phyloP scores from a whole-genome alignment of 1,140 invertebrate species.

The Pseudomyrmex cubaensis region DNA sequence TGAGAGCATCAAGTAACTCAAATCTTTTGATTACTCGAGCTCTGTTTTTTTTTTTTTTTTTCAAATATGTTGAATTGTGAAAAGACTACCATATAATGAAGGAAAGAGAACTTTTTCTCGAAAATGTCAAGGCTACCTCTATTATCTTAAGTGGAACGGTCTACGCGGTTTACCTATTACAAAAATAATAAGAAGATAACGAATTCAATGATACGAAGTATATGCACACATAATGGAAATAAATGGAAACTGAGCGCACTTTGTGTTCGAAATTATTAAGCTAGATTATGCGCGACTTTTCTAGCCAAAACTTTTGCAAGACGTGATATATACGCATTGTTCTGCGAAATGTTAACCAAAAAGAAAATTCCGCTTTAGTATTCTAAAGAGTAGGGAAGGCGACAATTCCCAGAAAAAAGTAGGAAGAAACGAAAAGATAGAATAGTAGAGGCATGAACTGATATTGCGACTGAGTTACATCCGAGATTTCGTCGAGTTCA shows the following conservation, averaged over 20 bases:
- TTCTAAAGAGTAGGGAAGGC: not conserved
- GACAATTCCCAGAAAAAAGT: conserved; percentile 37
- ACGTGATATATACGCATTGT: conserved; percentile 6
- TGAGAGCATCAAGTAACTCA: conserved; percentile 14
- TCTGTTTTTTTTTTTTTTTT: not conserved
- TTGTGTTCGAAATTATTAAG: not conserved
- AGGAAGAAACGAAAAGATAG: conserved; percentile 22
- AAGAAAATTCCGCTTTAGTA: conserved; percentile 4
- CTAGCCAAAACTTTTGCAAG: conserved; percentile 7
- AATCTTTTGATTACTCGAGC: conserved; percentile 11
- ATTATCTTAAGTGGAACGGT: conserved; percentile 58
- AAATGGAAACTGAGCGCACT: conserved; percentile 5
- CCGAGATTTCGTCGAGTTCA: conserved; percentile 80
- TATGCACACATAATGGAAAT: not conserved
- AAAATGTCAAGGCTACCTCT: conserved; percentile 60
- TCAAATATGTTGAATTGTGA: conserved; percentile 3
- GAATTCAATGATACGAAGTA: conserved; percentile 45
- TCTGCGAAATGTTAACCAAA: not conserved
- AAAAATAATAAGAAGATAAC: conserved; percentile 47
- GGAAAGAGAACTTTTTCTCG: conserved; percentile 35
- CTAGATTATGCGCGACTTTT: conserved; percentile 6
- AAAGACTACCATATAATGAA: conserved; percentile 34
- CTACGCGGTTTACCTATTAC: conserved; percentile 2
- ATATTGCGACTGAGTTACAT: conserved; percentile 68
- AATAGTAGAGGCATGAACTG: conserved; percentile 20